These are phyloP conservation scores for Meloidogyne floridensis DNA, from an alignment of 1,140 invertebrate species.

Conservation along the genomic window DNA sequence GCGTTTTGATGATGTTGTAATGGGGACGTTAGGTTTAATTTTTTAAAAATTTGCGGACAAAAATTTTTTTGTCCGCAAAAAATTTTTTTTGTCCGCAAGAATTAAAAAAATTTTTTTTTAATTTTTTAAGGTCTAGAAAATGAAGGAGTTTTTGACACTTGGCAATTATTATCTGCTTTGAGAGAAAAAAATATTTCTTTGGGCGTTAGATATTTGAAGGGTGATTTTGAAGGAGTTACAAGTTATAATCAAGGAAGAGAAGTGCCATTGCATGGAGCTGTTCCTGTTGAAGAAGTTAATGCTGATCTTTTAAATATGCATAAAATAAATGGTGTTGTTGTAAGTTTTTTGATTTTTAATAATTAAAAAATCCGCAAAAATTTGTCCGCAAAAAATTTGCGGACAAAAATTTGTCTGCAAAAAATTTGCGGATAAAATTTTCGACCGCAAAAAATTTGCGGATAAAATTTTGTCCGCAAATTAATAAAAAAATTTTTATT, in stretches of 20 bases:
- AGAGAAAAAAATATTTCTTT: constrained; percentile 77
- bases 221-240: constrained; percentile 39
- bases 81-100: too few species aligned
- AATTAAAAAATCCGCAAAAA: too few species aligned
- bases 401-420: too few species aligned
- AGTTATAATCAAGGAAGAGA: neutral
- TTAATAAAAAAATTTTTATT: too few species aligned
- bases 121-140: constrained; percentile 71
- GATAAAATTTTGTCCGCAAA: too few species aligned
- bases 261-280: constrained; percentile 66
- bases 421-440: too few species aligned
- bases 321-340: constrained; percentile 28
- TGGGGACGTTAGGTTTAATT: constrained; percentile 72
- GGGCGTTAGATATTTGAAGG: constrained; percentile 70
- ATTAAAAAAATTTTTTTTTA: neutral
- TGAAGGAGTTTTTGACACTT: constrained; percentile 84
- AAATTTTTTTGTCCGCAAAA: too few species aligned
- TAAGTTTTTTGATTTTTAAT: neutral
- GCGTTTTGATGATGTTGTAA: constrained; percentile 78
- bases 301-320: constrained; percentile 25
- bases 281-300: constrained; percentile 33
- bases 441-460: too few species aligned
- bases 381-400: too few species aligned
- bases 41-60: too few species aligned
- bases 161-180: constrained; percentile 77